Conservation (phyloP, 2,797 vertebrate species). For the Melanotaenia pygmaea region DNA sequence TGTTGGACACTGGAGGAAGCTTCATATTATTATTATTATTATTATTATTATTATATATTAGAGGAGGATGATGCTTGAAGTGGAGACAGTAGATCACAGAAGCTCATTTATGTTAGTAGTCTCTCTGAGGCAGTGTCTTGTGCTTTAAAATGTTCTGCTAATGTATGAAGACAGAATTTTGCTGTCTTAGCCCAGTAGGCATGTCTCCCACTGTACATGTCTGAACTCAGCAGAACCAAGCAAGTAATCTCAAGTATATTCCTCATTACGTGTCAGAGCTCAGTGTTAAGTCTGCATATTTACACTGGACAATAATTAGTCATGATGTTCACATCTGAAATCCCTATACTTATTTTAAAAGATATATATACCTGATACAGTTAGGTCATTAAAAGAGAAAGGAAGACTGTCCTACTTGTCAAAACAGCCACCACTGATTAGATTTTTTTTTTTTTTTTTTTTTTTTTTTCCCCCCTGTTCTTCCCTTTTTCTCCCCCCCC, state of each 20-base stretch:
- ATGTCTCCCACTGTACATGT: not conserved
- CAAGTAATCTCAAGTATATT: not conserved
- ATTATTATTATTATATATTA: not conserved
- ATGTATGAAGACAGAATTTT: not conserved
- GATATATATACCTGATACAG: not conserved
- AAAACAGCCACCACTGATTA: conserved; percentile 7
- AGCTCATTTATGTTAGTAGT: not conserved
- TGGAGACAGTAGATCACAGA: not conserved
- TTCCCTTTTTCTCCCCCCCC: not conserved
- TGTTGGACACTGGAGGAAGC: not conserved
- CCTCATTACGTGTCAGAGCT: not conserved
- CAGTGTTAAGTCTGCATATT: not conserved
- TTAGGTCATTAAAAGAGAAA: conserved; percentile 10
- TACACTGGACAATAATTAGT: not conserved
- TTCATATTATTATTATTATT: conserved; percentile 14
- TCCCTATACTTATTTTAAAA: not conserved
- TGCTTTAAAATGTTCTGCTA: not conserved
- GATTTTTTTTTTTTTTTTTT: not conserved
- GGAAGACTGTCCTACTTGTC: not conserved
- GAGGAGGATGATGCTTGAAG: not conserved
- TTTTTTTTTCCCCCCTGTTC: not conserved
- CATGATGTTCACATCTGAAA: not conserved
- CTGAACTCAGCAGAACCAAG: conserved; percentile 1
- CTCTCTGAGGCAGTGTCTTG: not conserved
- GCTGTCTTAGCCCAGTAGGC: not conserved